A percentile compares a stretch with the other conserved stretches of the same genome.
phyloP scores from a whole-genome alignment of 1,140 invertebrate genomes.

The Temnothorax nylanderi region DNA sequence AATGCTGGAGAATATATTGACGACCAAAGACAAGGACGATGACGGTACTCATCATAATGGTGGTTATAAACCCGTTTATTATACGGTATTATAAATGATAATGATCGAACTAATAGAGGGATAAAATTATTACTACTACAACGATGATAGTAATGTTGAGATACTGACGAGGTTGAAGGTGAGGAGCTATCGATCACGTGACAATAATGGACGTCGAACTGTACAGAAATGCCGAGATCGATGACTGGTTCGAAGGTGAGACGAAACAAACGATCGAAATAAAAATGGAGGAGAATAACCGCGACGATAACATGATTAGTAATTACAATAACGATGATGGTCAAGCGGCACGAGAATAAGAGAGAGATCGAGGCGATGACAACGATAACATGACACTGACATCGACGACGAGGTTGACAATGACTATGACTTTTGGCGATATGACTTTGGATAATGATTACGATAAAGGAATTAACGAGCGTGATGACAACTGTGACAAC shows the following conservation, averaged over 20 bases:
- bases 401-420: constrained; percentile 43
- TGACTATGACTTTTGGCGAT: constrained; percentile 14
- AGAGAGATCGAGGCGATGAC: constrained; percentile 8
- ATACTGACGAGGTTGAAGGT: constrained; percentile 22
- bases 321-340: constrained; percentile 1
- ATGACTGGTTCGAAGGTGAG: neutral
- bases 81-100: constrained; percentile 33
- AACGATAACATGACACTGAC: constrained; percentile 20
- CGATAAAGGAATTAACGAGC: constrained; percentile 24
- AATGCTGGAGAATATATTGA: constrained; percentile 15
- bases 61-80: constrained; percentile 9
- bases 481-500: neutral
- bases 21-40: constrained; percentile 27
- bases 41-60: constrained; percentile 29
- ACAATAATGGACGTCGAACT: constrained; percentile 11
- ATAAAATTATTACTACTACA: constrained; percentile 1
- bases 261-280: constrained; percentile 9
- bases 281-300: neutral
- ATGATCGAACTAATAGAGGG: constrained; percentile 28
- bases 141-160: neutral
- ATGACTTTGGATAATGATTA: neutral
- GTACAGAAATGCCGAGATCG: constrained; percentile 12
- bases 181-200: constrained; percentile 4
- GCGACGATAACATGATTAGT: constrained; percentile 12
- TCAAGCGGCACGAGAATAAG: neutral